These are phyloP conservation scores for Phyllostomus hastatus DNA, from an alignment of 2,113 vertebrate genomes.

Conservation along the genomic window DNA sequence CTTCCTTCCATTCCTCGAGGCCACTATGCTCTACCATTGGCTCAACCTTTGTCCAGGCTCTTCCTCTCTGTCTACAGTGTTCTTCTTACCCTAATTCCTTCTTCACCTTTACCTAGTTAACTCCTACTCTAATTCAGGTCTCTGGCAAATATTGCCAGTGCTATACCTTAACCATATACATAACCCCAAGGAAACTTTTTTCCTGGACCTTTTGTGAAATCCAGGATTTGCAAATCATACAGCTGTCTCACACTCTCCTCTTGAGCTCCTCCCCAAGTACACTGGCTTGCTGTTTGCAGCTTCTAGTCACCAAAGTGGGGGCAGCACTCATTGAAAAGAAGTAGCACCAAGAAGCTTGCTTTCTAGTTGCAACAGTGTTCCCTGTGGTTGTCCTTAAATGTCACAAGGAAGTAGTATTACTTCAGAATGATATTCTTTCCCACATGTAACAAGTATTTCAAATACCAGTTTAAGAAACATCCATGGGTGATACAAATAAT, in stretches of 20 bases:
- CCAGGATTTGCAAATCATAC: not conserved
- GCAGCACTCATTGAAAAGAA: conserved; percentile 3
- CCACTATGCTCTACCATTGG: rapidly evolving
- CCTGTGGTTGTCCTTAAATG: not conserved
- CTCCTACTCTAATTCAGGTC: not conserved
- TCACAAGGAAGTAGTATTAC: not conserved
- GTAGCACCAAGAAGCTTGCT: not conserved
- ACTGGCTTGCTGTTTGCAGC: not conserved
- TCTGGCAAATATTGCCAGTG: not conserved
- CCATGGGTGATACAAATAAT: not conserved
- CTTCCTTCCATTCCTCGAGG: not conserved
- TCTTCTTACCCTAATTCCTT: not conserved
- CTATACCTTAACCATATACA: not conserved
- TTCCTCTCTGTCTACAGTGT: not conserved
- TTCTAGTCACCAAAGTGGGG: not conserved
- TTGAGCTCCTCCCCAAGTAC: not conserved
- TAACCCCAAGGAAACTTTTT: not conserved
- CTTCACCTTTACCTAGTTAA: not conserved
- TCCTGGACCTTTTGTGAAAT: not conserved
- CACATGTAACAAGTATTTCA: not conserved
- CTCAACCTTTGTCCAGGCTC: not conserved
- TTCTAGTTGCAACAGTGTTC: not conserved
- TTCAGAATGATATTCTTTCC: not conserved
- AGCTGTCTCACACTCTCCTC: not conserved
- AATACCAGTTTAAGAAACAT: not conserved